Base-by-base conservation (phyloP, 2,113 vertebrate species). In the Cepphus grylle region DNA sequence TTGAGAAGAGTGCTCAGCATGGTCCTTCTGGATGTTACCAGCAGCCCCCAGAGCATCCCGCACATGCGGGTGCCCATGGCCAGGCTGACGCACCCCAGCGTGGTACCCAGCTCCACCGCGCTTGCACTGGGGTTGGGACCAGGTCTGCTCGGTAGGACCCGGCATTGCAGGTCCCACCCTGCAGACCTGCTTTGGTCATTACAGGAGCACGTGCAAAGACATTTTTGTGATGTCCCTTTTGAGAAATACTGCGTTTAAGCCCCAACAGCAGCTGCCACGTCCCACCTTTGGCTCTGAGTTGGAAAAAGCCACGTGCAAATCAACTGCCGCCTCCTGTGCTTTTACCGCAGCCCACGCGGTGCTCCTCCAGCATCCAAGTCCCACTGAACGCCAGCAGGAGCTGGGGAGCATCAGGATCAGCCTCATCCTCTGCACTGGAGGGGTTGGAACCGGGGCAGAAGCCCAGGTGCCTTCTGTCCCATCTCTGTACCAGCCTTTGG, bases 281-380 rank as follows among this genome's bases (percentile, higher is more conserved):
- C 20, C 43, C 45, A 32, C 13, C 20, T 79, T 21, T 32, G 49
- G n/a, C 58, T 45, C 45, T 0, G 1, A 49, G 36, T 0, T 19
- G 40, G 74, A 18, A 2, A 55, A 79, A 78, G n/a, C 22, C 26
- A 2, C 0, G 0, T 15, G 26, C 5, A 36, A 29, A 5, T 9
- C 58, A n/a, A 34, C 42, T 40, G 66, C 38, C n/a, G 43, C 45
- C 15, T 86, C 3, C 47, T 10, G 45, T 8, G 26, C 50, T 34
- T 1, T 1, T 30, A 15, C 3, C 2, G 0, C 45, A 67, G 49
- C 38, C 23, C 69, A 8, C 0, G 0, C 0, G 2, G 19, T 11
- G 42, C 47, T 69, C 23, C 38, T 17, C 21, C 27, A 15, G 56
- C 56, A 55, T 2, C 26, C 16, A 5, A 3, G 69, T n/a, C 14